phyloP scores from a whole-genome alignment of 92 coral and sea anemone genomes.

The Scolanthus callimorphus region DNA sequence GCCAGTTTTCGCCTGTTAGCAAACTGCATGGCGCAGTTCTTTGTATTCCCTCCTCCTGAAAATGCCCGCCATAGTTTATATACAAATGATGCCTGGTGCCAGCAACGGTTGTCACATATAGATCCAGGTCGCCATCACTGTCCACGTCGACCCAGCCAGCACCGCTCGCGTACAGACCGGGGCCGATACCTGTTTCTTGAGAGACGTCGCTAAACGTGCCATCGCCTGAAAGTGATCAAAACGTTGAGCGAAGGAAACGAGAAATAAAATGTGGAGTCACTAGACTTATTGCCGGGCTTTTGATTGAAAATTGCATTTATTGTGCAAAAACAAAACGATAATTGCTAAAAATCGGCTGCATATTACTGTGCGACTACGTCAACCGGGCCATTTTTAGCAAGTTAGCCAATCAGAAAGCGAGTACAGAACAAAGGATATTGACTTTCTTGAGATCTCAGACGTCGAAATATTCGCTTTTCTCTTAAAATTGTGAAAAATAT shows the following conservation, averaged over 20 bases:
- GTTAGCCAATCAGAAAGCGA: no score
- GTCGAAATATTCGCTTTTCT: no score
- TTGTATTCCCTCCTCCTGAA: constrained; percentile 74
- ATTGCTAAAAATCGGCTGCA: no score
- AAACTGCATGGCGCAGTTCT: constrained; percentile 84
- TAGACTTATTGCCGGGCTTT: no score
- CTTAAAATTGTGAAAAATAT: no score
- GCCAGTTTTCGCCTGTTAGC: constrained; percentile 75
- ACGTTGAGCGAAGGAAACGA: neutral
- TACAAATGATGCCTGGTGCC: constrained; percentile 81
- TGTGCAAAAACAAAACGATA: no score
- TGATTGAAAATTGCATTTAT: no score
- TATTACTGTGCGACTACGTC: no score
- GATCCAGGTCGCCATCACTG: constrained; percentile 93
- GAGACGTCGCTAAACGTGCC: constrained; percentile 88
- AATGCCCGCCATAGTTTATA: constrained; percentile 74
- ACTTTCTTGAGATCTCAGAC: no score
- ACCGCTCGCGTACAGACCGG: constrained; percentile 80
- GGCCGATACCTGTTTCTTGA: constrained; percentile 68
- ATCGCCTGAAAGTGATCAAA: constrained; percentile 68
- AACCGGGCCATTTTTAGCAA: no score
- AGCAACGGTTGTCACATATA: constrained; percentile 88
- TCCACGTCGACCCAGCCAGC: constrained; percentile 98
- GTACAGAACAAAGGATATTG: no score
- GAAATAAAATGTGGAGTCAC: neutral